phyloP scores from a whole-genome alignment of 2,797 vertebrate genomes.

The Microtus agrestis region DNA sequence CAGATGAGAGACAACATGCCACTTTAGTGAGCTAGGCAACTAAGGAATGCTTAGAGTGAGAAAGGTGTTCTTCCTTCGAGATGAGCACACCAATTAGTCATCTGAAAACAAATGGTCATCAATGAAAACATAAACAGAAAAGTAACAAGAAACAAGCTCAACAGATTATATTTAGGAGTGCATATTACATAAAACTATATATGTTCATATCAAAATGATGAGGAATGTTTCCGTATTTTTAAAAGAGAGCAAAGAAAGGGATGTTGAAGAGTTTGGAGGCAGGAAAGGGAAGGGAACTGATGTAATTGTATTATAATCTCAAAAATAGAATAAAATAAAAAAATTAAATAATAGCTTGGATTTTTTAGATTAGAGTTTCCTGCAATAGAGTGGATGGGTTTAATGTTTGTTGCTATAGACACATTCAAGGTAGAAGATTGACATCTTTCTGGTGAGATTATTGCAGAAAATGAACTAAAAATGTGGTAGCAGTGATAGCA shows the following conservation, averaged over 20 bases:
- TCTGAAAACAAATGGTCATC: not conserved
- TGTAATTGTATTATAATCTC: not conserved
- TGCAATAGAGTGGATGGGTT: not conserved
- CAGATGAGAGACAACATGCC: not conserved
- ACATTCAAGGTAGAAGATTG: not conserved
- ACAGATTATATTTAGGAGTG: not conserved
- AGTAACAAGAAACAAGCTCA: no score
- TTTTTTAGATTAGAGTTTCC: not conserved
- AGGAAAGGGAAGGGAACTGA: not conserved
- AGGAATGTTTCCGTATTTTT: not conserved
- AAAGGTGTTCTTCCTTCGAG: no score
- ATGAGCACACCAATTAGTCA: not conserved
- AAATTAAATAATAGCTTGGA: not conserved
- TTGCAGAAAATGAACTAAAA: not conserved
- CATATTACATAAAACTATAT: not conserved
- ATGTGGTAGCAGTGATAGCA: not conserved
- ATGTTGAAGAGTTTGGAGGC: not conserved
- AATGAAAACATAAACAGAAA: not conserved
- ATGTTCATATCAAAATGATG: not conserved
- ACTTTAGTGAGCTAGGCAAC: not conserved
- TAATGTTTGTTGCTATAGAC: not conserved
- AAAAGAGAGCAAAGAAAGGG: not conserved
- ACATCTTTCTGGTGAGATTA: not conserved
- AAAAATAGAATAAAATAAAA: not conserved
- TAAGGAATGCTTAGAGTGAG: not conserved